Conservation (phyloP, 2,888 invertebrate genomes). For the Plebejus anna region DNA sequence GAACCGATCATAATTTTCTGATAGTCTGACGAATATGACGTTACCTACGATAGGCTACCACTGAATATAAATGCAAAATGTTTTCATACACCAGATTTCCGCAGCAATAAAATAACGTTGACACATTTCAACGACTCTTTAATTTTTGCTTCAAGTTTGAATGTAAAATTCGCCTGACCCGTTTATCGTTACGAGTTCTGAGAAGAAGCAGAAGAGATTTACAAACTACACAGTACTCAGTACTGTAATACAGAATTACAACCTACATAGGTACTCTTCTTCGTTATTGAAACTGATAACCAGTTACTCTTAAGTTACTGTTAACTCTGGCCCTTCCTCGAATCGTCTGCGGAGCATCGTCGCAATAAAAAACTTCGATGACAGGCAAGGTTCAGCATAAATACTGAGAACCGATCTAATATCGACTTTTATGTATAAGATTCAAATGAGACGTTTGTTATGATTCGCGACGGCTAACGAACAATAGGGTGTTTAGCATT, state of each 20-base stretch:
- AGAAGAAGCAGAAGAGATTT: not conserved
- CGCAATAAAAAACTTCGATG: not conserved
- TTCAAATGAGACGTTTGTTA: conserved; percentile 20
- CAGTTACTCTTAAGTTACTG: not conserved
- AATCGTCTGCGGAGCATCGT: not conserved
- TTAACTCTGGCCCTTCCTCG: not conserved
- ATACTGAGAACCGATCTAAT: conserved; percentile 1
- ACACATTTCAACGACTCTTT: not conserved
- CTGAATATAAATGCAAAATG: not conserved
- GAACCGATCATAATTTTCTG: conserved; percentile 53
- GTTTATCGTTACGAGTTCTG: not conserved
- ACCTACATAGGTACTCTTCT: not conserved
- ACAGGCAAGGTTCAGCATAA: conserved; percentile 1
- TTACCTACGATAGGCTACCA: not conserved
- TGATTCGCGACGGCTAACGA: conserved; percentile 32
- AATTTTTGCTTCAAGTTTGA: not conserved
- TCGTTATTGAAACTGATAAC: not conserved
- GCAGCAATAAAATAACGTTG: not conserved
- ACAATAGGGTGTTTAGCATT: conserved; percentile 67
- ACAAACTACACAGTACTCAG: not conserved
- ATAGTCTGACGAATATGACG: conserved; percentile 37
- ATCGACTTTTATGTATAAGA: conserved; percentile 1
- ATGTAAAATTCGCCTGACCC: not conserved
- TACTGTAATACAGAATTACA: not conserved
- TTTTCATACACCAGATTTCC: not conserved